Percentiles rank a stretch among this genome's conserved stretches.
Conservation (phyloP, 2,888 invertebrate genomes). For the Empis stercorea region DNA sequence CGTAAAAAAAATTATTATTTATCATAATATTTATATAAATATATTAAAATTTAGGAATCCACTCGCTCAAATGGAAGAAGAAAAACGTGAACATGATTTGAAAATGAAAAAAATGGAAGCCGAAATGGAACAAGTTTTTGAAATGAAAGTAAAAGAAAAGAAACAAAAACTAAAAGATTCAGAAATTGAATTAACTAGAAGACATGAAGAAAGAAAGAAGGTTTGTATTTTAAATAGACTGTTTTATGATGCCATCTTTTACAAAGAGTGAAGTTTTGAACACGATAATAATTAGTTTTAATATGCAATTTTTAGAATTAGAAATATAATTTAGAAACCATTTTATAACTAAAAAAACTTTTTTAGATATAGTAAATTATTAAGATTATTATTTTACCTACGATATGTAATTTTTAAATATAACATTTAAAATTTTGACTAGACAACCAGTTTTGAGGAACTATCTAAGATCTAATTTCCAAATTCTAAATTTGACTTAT, state of each 20-base stretch:
- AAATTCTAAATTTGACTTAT: too few species aligned
- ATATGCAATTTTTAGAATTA: too few species aligned
- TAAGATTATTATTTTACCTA: too few species aligned
- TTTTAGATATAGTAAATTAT: too few species aligned
- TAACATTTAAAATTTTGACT: too few species aligned
- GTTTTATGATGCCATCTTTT: too few species aligned
- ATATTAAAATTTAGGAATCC: conserved; percentile 84
- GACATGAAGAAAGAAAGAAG: conserved; percentile 72
- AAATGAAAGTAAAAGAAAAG: conserved; percentile 95
- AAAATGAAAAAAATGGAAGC: conserved; percentile 98
- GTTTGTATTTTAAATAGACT: conserved; percentile 25
- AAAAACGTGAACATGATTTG: conserved; percentile 87
- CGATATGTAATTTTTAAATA: too few species aligned
- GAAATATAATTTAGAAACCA: too few species aligned
- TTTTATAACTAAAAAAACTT: too few species aligned
- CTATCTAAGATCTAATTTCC: too few species aligned
- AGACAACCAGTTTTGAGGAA: too few species aligned
- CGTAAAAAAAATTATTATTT: too few species aligned
- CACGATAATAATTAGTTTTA: conserved; percentile 36
- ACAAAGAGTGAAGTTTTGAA: conserved; percentile 25
- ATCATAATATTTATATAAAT: not conserved
- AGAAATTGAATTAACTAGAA: conserved; percentile 79
- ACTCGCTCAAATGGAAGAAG: conserved; percentile 95
- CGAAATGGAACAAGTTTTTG: conserved; percentile 98
- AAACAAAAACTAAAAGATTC: conserved; percentile 92